Evolutionary conservation across 2,113 vertebrate species (phyloP).

Genomic region (Microcebus lehilahytsara): DNA sequence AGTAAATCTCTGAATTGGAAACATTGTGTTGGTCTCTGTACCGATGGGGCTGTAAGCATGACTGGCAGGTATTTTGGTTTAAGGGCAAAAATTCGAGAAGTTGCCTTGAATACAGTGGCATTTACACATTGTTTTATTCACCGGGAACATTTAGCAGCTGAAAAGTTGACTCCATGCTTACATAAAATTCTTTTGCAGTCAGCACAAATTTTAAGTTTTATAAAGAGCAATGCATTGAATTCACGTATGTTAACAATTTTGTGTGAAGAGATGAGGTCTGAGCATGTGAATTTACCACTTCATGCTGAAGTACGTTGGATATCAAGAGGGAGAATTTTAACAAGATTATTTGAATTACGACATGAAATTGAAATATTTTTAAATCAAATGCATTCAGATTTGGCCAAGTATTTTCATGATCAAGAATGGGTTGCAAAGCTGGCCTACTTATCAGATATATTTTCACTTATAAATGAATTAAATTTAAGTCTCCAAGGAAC

Average conservation of each 20-base stretch:
- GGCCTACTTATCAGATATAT: constrained; percentile 77
- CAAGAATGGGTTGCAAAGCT: constrained; percentile 75
- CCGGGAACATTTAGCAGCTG: constrained; percentile 69
- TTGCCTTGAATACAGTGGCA: constrained; percentile 42
- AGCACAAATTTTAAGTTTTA: constrained; percentile 74
- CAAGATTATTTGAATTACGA: constrained; percentile 73
- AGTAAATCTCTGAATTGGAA: constrained; percentile 72
- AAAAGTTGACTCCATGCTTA: constrained; percentile 68
- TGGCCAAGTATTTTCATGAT: constrained; percentile 70
- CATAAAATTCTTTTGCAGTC: constrained; percentile 73
- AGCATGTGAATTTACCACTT: constrained; percentile 65
- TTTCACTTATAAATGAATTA: constrained; percentile 75
- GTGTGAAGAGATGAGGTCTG: constrained; percentile 67
- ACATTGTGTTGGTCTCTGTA: constrained; percentile 75
- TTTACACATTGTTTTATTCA: constrained; percentile 78
- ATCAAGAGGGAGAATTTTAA: constrained; percentile 72
- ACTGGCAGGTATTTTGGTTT: constrained; percentile 67
- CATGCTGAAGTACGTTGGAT: constrained; percentile 68
- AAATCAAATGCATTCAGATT: constrained; percentile 74
- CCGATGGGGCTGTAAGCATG: constrained; percentile 63
- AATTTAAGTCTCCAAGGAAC: constrained; percentile 73
- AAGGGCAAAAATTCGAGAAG: constrained; percentile 71
- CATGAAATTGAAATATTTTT: constrained; percentile 76
- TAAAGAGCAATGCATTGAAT: constrained; percentile 68
- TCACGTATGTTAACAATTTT: constrained; percentile 69